These are phyloP conservation scores for Drosophila mayri DNA, from an alignment of 1,140 invertebrate genomes.

Conservation along the genomic window DNA sequence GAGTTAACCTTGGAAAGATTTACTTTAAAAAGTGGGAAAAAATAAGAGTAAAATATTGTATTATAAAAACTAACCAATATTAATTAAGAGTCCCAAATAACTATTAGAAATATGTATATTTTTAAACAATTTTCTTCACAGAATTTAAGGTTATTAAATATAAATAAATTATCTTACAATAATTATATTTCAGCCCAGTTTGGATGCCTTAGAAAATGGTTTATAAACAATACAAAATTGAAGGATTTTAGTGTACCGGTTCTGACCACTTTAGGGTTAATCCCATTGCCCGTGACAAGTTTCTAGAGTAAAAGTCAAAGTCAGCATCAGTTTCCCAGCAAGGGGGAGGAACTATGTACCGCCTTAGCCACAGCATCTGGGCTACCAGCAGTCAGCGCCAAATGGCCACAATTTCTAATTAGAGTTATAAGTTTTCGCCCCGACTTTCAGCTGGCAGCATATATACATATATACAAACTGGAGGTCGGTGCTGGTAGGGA, in stretches of 20 bases:
- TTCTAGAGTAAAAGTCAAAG: constrained; percentile 44
- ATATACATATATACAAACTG: not conserved
- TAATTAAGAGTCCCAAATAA: too few relatives aligned
- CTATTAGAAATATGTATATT: too few relatives aligned
- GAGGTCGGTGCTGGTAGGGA: not conserved
- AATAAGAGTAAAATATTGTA: not conserved
- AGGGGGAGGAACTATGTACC: not conserved
- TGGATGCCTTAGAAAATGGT: too few relatives aligned
- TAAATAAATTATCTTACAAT: not conserved
- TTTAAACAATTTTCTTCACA: not conserved
- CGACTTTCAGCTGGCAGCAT: constrained; percentile 35
- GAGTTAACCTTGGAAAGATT: not conserved
- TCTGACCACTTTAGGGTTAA: constrained; percentile 10
- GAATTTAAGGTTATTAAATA: not conserved
- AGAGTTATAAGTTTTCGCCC: constrained; percentile 69
- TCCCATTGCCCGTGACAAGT: constrained; percentile 5
- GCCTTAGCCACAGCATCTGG: constrained; percentile 29
- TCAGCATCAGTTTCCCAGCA: constrained; percentile 11
- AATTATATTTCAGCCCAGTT: not conserved
- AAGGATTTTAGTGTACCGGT: too few relatives aligned
- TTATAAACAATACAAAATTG: too few relatives aligned
- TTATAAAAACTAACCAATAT: too few relatives aligned
- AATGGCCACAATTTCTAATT: constrained; percentile 68
- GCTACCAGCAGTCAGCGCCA: constrained; percentile 42
- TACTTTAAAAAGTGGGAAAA: not conserved